A percentile compares a stretch with the other conserved stretches of the same genome.
Evolutionary conservation across 2,797 vertebrate genomes (phyloP).

Genomic region (Stomatorhinus walkeri): DNA sequence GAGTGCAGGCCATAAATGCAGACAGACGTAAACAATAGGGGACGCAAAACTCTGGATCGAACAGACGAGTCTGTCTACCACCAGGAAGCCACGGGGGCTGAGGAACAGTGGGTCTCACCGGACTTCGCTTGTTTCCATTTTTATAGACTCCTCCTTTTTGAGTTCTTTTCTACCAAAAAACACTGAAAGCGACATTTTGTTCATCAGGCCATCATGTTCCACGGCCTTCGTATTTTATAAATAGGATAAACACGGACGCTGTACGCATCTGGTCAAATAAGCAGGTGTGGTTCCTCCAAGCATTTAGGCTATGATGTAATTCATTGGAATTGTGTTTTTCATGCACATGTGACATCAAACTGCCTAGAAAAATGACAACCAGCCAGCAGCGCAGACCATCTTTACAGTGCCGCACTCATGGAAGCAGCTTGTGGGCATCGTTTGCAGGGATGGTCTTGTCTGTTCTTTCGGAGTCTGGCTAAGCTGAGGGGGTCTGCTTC

Average conservation of each 20-base stretch:
- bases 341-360: not conserved
- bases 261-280: not conserved
- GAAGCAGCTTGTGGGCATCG: not conserved
- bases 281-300: not conserved
- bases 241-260: not conserved
- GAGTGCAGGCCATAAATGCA: not conserved
- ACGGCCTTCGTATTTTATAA: not conserved
- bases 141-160: too few species aligned
- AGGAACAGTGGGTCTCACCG: too few species aligned
- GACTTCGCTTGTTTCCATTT: not conserved
- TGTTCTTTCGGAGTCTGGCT: not conserved
- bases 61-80: not conserved
- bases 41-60: not conserved
- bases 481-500: not conserved
- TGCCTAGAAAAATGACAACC: not conserved
- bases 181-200: not conserved
- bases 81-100: not conserved
- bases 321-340: not conserved
- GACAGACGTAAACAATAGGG: not conserved
- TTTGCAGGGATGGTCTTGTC: not conserved
- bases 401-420: not conserved
- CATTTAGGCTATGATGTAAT: not conserved
- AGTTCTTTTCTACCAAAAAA: not conserved
- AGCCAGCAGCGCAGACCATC: not conserved
- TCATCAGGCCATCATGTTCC: not conserved